A percentile compares a stretch with the other conserved stretches of the same genome.
Evolutionary conservation across 2,113 vertebrate genomes (phyloP).

Genomic region (Ginglymostoma cirratum): DNA sequence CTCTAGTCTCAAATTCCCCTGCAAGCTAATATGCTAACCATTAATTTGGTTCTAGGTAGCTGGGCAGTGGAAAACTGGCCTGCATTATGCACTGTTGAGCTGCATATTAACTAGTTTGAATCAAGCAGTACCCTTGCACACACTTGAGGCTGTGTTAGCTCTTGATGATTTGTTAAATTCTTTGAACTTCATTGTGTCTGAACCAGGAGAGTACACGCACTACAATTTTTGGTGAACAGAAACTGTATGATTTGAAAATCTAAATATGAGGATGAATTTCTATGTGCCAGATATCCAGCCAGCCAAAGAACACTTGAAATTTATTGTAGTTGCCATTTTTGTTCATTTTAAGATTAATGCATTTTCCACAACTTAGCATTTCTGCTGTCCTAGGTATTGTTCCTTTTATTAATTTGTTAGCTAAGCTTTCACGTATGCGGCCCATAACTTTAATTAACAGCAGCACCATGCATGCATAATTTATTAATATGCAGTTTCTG

Average conservation of each 20-base stretch:
- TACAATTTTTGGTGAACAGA: neutral
- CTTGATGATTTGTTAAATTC: neutral
- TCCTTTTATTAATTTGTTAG: conserved; percentile 22
- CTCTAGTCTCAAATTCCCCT: neutral
- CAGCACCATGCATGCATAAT: conserved; percentile 28
- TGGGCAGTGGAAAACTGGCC: neutral
- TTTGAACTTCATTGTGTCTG: neutral
- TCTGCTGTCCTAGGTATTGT: neutral
- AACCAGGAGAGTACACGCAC: neutral
- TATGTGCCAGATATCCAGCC: neutral
- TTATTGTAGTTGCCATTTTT: neutral
- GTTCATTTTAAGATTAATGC: neutral
- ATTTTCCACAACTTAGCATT: neutral
- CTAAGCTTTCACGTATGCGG: neutral
- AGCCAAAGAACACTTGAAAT: neutral
- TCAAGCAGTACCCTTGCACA: neutral
- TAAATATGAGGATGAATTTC: neutral
- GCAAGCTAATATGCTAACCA: neutral
- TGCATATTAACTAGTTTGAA: neutral
- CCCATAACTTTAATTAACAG: conserved; percentile 6
- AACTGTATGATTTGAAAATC: neutral
- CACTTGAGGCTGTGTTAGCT: neutral
- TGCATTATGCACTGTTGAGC: neutral
- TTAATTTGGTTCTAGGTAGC: neutral
- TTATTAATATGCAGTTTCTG: conserved; percentile 24